phyloP scores from a whole-genome alignment of 2,888 invertebrate genomes.

The Eretmocerus hayati region DNA sequence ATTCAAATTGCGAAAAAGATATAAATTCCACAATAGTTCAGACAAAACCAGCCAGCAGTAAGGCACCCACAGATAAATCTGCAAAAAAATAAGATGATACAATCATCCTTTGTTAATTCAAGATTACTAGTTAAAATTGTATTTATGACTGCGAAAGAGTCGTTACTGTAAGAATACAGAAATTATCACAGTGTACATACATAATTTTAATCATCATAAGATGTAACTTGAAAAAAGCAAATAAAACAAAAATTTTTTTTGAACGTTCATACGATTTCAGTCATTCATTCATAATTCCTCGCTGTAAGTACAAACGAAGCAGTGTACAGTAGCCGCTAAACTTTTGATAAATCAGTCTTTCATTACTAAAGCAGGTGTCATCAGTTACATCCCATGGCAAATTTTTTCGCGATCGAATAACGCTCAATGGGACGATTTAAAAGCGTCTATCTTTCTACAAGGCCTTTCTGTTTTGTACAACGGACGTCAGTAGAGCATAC shows the following conservation, averaged over 20 bases:
- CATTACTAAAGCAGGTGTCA: no score
- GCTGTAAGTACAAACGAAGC: no score
- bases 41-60: slow-evolving; percentile 12
- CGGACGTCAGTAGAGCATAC: no score
- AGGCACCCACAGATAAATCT: slow-evolving; percentile 5
- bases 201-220: slow-evolving; percentile 17
- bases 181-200: slow-evolving; percentile 27
- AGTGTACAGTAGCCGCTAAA: no score
- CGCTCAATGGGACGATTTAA: no score
- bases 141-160: slow-evolving; percentile 12
- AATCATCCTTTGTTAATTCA: no score
- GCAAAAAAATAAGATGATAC: slow-evolving; percentile 4
- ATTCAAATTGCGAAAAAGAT: slow-evolving; percentile 77
- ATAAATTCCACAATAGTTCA: slow-evolving; percentile 45
- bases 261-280: not conserved
- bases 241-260: slow-evolving; percentile 19
- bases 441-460: no score
- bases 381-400: no score
- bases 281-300: not conserved
- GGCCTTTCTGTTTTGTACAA: no score
- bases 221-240: slow-evolving; percentile 18
- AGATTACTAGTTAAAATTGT: slow-evolving; percentile 20
- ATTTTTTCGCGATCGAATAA: no score
- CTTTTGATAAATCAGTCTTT: no score
- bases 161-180: slow-evolving; percentile 23